Base-by-base conservation (phyloP, 2,888 invertebrate genomes). In the Drosophila fungiperda region DNA sequence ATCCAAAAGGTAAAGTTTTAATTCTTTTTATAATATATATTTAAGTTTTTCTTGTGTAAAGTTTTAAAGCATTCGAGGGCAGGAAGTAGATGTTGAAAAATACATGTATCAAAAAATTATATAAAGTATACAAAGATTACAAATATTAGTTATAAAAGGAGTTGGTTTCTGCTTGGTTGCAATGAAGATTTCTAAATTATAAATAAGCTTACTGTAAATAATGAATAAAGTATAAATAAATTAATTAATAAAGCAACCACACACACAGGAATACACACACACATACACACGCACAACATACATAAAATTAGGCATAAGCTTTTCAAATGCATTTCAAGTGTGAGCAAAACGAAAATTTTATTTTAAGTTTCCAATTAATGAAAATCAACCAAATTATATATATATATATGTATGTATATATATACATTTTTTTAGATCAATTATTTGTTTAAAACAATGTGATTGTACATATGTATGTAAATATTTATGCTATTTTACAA, bases 81-180 rank as follows among this genome's bases (percentile, higher is more conserved):
- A 86, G 89, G 90, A 86, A 86, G 86, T 88, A 86, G 86, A 86
- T 90, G 90, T 90, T 83, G 81, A 90, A 88, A 89, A 88, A 90
- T 86, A 90, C 85, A 82, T 80, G 71, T 88, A 90, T 90, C 73
- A 87, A 90, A 90, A 87, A 87, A 88, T 82, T 73, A 84, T 69
- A 52, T 87, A 78, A 83, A 86, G 70, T 65, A 81, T 83, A 68
- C 33, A 68, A 74, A 74, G 53, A 74, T 83, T 80, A 73, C 65
- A 80, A 80, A 64, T 67, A 77, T 72, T 73, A 82, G 68, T 78
- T 82, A 83, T 77, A 72, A 80, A 83, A 82, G 71, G 83, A 72
- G 79, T 29, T 35, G 36, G 60, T 68, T 60, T 80, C 4, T 64
- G 61, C 60, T 35, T 60, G 64, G 17, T 61, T 66, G 83, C 74